A percentile compares a stretch with the other conserved stretches of the same genome.
Conservation (phyloP, 1,140 invertebrate species). For the Mactra quadrangularis region DNA sequence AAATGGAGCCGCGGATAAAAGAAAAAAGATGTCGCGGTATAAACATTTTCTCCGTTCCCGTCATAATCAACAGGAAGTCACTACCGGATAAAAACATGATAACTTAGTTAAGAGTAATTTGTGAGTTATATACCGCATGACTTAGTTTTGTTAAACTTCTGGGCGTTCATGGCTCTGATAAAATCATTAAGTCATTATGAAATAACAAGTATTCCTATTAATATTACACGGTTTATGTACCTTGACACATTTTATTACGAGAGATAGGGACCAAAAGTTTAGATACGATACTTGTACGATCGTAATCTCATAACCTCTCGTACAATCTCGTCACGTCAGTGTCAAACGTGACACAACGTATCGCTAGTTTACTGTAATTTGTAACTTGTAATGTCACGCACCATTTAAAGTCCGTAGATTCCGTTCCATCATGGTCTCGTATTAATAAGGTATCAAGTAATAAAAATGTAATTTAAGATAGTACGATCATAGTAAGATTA, state of each 20-base stretch:
- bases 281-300: not conserved
- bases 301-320: not conserved
- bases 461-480: too few species aligned
- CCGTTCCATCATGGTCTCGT: too few species aligned
- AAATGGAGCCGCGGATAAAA: too few species aligned
- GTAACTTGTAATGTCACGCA: too few species aligned
- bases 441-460: too few species aligned
- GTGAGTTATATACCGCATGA: not conserved
- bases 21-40: too few species aligned
- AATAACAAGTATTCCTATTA: slow-evolving; percentile 47
- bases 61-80: not conserved
- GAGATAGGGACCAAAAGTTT: slow-evolving; percentile 33
- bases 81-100: slow-evolving; percentile 27
- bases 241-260: slow-evolving; percentile 61
- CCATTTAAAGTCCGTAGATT: too few species aligned
- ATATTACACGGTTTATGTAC: slow-evolving; percentile 47
- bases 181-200: slow-evolving; percentile 53
- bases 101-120: not conserved
- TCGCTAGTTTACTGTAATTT: not conserved
- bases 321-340: not conserved
- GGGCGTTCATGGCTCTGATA: slow-evolving; percentile 30
- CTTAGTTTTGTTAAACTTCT: slow-evolving; percentile 11
- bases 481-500: too few species aligned
- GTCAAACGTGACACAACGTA: slow-evolving; percentile 24
- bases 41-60: too few species aligned